Evolutionary conservation across 2,113 vertebrate genomes (phyloP), one percentile per base, ranked within the genome.

Genomic region (Spea multiplicata): DNA sequence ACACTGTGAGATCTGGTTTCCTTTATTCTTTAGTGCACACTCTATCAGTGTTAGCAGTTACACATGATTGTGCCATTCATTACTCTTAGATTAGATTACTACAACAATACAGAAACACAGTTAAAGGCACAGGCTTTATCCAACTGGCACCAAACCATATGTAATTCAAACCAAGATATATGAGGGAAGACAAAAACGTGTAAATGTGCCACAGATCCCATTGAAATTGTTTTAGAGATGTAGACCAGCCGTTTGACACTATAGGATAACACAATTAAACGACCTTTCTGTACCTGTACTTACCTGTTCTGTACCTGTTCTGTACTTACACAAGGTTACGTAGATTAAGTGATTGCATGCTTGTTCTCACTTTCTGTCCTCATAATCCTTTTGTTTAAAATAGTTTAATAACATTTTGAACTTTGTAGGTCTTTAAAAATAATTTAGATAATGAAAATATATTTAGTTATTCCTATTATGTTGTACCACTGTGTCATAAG

Each of bases 41-140:
- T 82, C 76, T 16, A 79, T 5, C 83, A 72, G 49, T 67, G 64
- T 83, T 82, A 83, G 52, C 44, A 86, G 86, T 85, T 85, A 82
- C 85, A 84, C 14, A 44, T 71, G 71, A 85, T 84, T 84, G 83
- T 85, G 87, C 82, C 73, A 85, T 77, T 86, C 86, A 87, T 67
- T 74, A 80, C 66, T 44, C 50, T 68, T n/a, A 55, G 64, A 68
- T 74, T 61, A 49, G 16, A 52, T 79, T 73, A 73, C 77, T 67
- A 16, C 6, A 48, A 52, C 62, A 53, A 67, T 80, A 80, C 59
- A 12, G 68, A 80, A 74, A 79, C 64, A 72, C 16, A 71, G 30
- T 67, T 80, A 44, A 67, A 44, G 13, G 45, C 16, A 59, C 64
- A 67, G 49, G 52, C 57, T 47, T 62, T 16, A 62, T n/a, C 44